Evolutionary conservation across 2,888 invertebrate species (phyloP), one percentile per base, ranked within the genome.

Genomic region (Brachypterus glaber): DNA sequence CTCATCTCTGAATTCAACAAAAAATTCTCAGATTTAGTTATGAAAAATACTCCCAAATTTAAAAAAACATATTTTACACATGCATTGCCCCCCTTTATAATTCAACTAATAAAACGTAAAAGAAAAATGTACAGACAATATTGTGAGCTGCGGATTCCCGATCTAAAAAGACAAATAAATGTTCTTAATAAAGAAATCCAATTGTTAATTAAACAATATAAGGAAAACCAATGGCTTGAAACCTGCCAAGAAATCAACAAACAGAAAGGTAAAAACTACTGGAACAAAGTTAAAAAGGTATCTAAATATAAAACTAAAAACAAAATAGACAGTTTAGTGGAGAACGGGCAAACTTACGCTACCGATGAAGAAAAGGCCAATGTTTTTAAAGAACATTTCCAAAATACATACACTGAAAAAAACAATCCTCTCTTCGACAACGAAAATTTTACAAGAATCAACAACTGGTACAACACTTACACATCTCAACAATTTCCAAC

Each of bases 231-330:
- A 24, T 39, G 34, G 34, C 29, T 34, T 11, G 30, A 39, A 30
- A 30, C 30, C 27, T 39, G 39, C 30, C 13, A 39, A 25, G 29
- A 27, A n/a, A 39, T 39, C 17, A 34, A 39, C 12, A 15, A 39
- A 14, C 18, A 30, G 30, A 17, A 39, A 5, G 39, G 34, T 8
- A 18, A 16, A 17, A 38, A 38, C 13, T 38, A 38, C 17, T 38
- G 33, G 33, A 25, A 38, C 12, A 16, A 38, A 14, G 27, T 38
- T 17, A 38, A 38, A 18, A 39, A 39, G 29, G 18, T 39, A 3
- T 29, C 30, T 5, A 39, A 34, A 18, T 39, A 33, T 21, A 39
- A 39, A 14, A 17, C 30, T 17, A 30, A 39, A 34, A 5, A 18
- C 3, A 33, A 30, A 14, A 39, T 15, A 14, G 21, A 25, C 14